A percentile compares a stretch with the other conserved stretches of the same genome.
Evolutionary conservation across 2,888 invertebrate genomes (phyloP).

Genomic region (Agrotis exclamationis): DNA sequence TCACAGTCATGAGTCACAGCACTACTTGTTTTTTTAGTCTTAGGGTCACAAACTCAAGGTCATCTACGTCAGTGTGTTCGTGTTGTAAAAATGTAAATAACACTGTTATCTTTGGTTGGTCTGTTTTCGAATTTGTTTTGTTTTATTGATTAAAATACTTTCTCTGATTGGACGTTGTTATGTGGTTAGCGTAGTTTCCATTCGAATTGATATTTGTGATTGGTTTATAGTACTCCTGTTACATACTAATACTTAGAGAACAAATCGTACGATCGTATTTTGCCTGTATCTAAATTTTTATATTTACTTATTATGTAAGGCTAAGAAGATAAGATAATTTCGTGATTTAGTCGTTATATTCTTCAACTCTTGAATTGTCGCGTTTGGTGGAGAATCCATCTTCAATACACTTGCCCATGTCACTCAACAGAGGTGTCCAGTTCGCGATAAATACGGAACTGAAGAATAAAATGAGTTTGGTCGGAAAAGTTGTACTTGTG

Average conservation of each 20-base stretch:
- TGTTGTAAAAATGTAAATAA: neutral
- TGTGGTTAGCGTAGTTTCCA: accelerated
- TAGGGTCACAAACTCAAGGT: slow-evolving; percentile 15
- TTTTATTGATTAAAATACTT: neutral
- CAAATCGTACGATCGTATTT: neutral
- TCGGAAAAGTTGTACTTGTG: slow-evolving; percentile 94
- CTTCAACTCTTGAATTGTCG: neutral
- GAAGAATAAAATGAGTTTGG: slow-evolving; percentile 88
- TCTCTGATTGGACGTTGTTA: slow-evolving; percentile 12
- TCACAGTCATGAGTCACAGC: neutral
- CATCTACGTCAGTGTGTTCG: slow-evolving; percentile 1
- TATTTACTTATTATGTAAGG: slow-evolving; percentile 49
- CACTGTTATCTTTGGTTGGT: slow-evolving; percentile 20
- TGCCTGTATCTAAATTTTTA: neutral
- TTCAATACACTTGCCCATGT: slow-evolving; percentile 17
- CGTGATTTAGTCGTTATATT: slow-evolving; percentile 13
- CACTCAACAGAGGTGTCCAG: slow-evolving; percentile 32
- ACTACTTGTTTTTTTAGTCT: slow-evolving; percentile 7
- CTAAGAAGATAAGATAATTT: slow-evolving; percentile 67
- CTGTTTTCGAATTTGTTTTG: slow-evolving; percentile 34
- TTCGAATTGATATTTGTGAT: neutral
- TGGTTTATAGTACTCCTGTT: neutral
- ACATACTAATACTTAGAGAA: slow-evolving; percentile 8
- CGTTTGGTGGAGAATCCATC: neutral
- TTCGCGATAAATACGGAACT: slow-evolving; percentile 27